Percentiles rank a stretch among this genome's conserved stretches.
Evolutionary conservation across 2,888 invertebrate genomes (phyloP).

Genomic region (Rhamnusium bicolor): DNA sequence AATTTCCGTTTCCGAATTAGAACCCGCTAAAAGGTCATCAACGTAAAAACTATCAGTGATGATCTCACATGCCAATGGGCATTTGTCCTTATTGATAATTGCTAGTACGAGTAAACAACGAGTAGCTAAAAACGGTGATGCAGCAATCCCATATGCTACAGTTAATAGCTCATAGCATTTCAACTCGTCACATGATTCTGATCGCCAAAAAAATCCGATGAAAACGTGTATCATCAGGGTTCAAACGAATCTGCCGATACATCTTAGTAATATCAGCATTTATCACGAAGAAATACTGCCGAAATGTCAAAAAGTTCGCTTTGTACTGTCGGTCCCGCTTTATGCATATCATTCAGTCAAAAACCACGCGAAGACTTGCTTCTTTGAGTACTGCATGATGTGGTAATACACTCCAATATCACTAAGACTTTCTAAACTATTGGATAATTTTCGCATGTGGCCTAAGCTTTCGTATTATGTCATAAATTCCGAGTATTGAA

Average conservation of each 20-base stretch:
- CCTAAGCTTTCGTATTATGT: slow-evolving; percentile 42
- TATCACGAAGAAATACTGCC: slow-evolving; percentile 41
- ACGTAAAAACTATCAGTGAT: slow-evolving; percentile 36
- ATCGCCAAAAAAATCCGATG: slow-evolving; percentile 43
- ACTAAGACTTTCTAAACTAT: not conserved
- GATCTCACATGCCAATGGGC: slow-evolving; percentile 11
- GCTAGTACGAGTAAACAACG: not conserved
- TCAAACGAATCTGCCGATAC: slow-evolving; percentile 39
- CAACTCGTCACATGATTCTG: not conserved
- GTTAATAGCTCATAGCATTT: slow-evolving; percentile 37
- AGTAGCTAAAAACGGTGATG: slow-evolving; percentile 45
- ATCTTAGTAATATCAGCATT: slow-evolving; percentile 44
- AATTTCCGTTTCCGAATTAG: slow-evolving; percentile 1
- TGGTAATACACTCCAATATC: slow-evolving; percentile 39
- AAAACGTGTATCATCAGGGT: slow-evolving; percentile 22
- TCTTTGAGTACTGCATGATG: slow-evolving; percentile 52
- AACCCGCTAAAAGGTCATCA: slow-evolving; percentile 30
- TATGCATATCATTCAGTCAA: slow-evolving; percentile 51
- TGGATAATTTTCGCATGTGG: slow-evolving; percentile 31
- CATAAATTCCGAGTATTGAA: slow-evolving; percentile 44
- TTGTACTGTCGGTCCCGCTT: slow-evolving; percentile 46
- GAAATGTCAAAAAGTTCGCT: slow-evolving; percentile 46
- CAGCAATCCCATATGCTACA: slow-evolving; percentile 37
- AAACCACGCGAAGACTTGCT: slow-evolving; percentile 49
- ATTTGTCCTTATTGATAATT: not conserved